Evolutionary conservation across 2,797 vertebrate genomes (phyloP).

Genomic region (Manis pentadactyla): DNA sequence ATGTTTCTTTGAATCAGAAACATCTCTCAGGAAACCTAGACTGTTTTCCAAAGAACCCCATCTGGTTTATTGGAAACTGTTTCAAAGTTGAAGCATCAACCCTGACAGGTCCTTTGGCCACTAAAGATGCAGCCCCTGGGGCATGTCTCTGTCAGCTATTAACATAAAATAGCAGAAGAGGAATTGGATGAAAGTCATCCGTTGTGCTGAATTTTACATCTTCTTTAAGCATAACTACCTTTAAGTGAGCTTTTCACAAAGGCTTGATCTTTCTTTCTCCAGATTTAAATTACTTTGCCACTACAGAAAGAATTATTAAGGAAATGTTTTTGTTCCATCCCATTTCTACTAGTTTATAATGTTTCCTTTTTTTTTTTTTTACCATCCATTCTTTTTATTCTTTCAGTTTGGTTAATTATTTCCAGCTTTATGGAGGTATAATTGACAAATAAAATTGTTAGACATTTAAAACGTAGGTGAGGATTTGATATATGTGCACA

Average conservation of each 20-base stretch:
- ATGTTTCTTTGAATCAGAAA: slow-evolving; percentile 69
- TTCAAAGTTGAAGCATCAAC: slow-evolving; percentile 76
- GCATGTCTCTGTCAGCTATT: not conserved
- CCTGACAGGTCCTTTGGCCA: slow-evolving; percentile 63
- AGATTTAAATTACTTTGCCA: slow-evolving; percentile 12
- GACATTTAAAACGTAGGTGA: not conserved
- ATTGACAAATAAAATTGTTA: not conserved
- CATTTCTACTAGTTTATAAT: not conserved
- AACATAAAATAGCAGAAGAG: slow-evolving; percentile 29
- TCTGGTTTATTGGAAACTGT: slow-evolving; percentile 70
- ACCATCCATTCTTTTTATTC: not conserved
- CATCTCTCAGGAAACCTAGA: slow-evolving; percentile 64
- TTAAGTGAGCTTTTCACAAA: slow-evolving; percentile 19
- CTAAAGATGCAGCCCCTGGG: slow-evolving; percentile 23
- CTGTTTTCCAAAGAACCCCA: slow-evolving; percentile 59
- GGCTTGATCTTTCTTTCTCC: not conserved
- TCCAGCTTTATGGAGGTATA: not conserved
- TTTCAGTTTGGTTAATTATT: not conserved
- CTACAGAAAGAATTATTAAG: not conserved
- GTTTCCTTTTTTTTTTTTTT: not conserved
- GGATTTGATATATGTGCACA: not conserved
- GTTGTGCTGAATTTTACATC: not conserved
- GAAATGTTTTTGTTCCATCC: not conserved
- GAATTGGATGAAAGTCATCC: not conserved
- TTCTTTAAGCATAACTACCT: slow-evolving; percentile 33